phyloP scores from a whole-genome alignment of 2,113 vertebrate species.

The Phyllopteryx taeniolatus region DNA sequence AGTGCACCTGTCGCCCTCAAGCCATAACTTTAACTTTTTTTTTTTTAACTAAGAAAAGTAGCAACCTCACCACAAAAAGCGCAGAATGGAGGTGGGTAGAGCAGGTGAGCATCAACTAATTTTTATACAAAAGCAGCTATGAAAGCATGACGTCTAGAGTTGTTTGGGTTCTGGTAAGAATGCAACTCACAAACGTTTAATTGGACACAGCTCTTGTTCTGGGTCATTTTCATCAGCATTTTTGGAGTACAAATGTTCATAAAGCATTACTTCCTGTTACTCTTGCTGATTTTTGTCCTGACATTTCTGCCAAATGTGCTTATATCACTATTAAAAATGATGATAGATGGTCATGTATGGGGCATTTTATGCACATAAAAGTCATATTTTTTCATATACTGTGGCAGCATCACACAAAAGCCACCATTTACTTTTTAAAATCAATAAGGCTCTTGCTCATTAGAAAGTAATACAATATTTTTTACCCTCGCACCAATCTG shows the following conservation, averaged over 20 bases:
- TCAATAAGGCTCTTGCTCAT: constrained; percentile 26
- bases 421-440: constrained; percentile 2
- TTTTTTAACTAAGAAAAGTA: constrained; percentile 26
- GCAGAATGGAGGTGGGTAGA: neutral
- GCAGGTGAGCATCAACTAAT: constrained; percentile 18
- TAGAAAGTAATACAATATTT: constrained; percentile 41
- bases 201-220: constrained; percentile 17
- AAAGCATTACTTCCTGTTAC: neutral
- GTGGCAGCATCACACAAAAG: constrained; percentile 12
- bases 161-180: constrained; percentile 33
- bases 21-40: constrained; percentile 31
- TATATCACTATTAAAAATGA: constrained; percentile 36
- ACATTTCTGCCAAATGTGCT: constrained; percentile 33
- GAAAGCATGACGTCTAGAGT: constrained; percentile 24
- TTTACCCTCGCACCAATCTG: constrained; percentile 26
- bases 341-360: constrained; percentile 5
- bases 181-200: constrained; percentile 25
- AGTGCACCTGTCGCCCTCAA: constrained; percentile 50
- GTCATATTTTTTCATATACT: constrained; percentile 8
- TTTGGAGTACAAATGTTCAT: neutral
- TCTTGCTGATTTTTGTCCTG: neutral
- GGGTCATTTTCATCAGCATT: constrained; percentile 10
- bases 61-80: constrained; percentile 42
- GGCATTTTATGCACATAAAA: constrained; percentile 31
- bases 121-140: neutral